Evolutionary conservation across 2,113 vertebrate species (phyloP).

Genomic region (Potamarius usumacintae): DNA sequence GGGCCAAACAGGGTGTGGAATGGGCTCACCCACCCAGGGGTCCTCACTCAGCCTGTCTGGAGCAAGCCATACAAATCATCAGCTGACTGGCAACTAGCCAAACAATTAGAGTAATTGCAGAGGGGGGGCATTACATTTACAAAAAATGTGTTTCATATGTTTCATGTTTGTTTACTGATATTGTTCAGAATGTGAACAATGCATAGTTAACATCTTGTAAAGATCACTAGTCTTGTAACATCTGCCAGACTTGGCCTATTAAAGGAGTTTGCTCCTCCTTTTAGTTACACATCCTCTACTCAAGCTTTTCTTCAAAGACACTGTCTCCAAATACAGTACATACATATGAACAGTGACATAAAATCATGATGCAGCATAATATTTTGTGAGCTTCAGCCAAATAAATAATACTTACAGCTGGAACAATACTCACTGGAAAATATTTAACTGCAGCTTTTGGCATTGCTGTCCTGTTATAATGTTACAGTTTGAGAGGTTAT

Average conservation of each 20-base stretch:
- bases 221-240: not conserved
- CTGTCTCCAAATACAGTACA: not conserved
- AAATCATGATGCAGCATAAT: not conserved
- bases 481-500: not conserved
- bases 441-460: not conserved
- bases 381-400: not conserved
- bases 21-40: slow-evolving; percentile 19
- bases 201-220: slow-evolving; percentile 22
- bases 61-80: slow-evolving; percentile 47
- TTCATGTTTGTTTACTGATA: not conserved
- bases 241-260: not conserved
- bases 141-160: not conserved
- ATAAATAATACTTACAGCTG: not conserved
- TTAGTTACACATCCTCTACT: not conserved
- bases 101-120: slow-evolving; percentile 51
- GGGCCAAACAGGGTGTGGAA: slow-evolving; percentile 24
- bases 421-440: not conserved
- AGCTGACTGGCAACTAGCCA: slow-evolving; percentile 50
- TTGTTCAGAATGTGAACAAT: not conserved
- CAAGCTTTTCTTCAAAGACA: not conserved
- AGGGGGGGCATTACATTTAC: not conserved
- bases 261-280: not conserved
- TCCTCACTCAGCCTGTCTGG: slow-evolving; percentile 35
- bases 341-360: not conserved
- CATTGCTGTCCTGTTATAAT: not conserved